A percentile compares a stretch with the other conserved stretches of the same genome.
Conservation (phyloP, 1,140 invertebrate species). For the Argopecten irradians region DNA sequence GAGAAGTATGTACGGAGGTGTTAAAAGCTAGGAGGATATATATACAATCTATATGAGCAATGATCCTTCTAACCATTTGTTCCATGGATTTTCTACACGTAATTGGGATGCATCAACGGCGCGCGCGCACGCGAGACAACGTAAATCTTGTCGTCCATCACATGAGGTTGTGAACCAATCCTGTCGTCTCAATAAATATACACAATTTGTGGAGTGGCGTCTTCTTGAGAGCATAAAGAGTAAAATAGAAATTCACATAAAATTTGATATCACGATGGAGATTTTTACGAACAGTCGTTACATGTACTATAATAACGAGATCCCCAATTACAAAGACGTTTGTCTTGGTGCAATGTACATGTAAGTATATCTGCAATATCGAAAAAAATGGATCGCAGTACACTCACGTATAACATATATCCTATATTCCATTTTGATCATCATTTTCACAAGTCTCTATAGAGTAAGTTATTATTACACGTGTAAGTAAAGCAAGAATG, state of each 20-base stretch:
- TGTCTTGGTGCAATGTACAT: too few species aligned
- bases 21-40: not conserved
- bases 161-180: not conserved
- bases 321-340: too few species aligned
- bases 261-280: not conserved
- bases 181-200: slow-evolving; percentile 3
- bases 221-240: not conserved
- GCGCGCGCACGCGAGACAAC: not conserved
- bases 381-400: too few species aligned
- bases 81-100: slow-evolving; percentile 21
- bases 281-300: not conserved
- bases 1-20: not conserved
- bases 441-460: too few species aligned
- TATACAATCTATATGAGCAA: not conserved
- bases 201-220: not conserved
- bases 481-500: too few species aligned
- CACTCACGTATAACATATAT: too few species aligned
- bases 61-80: not conserved
- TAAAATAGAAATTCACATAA: not conserved
- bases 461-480: too few species aligned
- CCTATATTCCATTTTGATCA: too few species aligned
- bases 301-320: too few species aligned
- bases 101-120: not conserved
- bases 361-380: too few species aligned
- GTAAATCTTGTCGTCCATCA: not conserved